These are phyloP conservation scores for Anthopleura xanthogrammica DNA, from an alignment of 92 coral and sea anemone genomes.

Conservation along the genomic window DNA sequence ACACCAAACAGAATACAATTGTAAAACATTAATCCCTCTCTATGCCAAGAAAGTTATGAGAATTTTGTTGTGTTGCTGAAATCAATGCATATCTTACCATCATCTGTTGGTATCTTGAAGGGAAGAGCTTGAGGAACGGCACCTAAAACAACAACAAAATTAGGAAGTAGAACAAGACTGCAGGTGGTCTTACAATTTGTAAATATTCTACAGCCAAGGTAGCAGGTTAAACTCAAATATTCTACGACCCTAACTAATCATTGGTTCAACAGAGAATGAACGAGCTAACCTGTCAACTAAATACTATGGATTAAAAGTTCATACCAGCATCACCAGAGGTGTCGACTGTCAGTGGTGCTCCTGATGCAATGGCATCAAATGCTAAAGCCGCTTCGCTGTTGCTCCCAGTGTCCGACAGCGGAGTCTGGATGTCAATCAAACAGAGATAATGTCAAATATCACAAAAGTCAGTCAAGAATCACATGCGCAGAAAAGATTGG, in stretches of 20 bases:
- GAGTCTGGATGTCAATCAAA: conserved; percentile 60
- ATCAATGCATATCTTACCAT: conserved; percentile 59
- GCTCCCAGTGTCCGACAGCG: conserved; percentile 80
- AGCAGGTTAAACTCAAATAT: no score
- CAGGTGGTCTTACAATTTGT: neutral
- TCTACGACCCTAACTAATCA: no score
- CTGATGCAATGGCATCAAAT: conserved; percentile 93
- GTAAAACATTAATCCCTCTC: no score
- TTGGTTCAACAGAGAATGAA: no score
- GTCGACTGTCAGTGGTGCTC: conserved; percentile 75
- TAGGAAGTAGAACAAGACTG: neutral
- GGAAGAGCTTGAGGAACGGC: conserved; percentile 50
- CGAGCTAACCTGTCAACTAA: no score
- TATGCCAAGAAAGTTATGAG: no score
- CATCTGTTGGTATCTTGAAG: conserved; percentile 90
- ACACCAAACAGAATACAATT: no score
- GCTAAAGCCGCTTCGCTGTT: conserved; percentile 79
- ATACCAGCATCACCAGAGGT: conserved; percentile 68
- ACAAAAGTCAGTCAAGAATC: neutral
- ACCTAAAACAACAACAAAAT: conserved; percentile 13
- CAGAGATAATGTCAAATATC: neutral
- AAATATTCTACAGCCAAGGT: no score
- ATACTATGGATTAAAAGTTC: neutral
- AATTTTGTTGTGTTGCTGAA: no score
- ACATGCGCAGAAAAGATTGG: no score